Base-by-base conservation (phyloP, 2,113 vertebrate species). In the Xenus cinereus region DNA sequence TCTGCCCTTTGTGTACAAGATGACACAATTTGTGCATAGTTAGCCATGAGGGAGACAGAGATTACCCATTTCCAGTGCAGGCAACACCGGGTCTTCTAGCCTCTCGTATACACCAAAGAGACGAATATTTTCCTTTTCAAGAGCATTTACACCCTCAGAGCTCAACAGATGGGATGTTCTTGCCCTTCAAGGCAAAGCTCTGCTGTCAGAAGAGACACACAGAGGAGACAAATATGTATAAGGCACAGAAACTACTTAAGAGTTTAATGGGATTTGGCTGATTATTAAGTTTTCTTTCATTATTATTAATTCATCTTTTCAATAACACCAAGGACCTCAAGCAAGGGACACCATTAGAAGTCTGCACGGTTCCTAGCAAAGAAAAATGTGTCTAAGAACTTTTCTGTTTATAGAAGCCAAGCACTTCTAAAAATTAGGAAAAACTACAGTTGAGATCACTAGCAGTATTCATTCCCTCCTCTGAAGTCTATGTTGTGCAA, bases 41-140 rank as follows among this genome's bases (percentile, higher is more conserved):
- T 94, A 79, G 94, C 89, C 91, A 94, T 87, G 87, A 97, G 93
- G 95, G 94, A 96, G 74, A 89, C 9, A 18, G 81, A 95, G 86
- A 89, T 89, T 95, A 95, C 83, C 84, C 77, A 62, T 75, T 94
- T 91, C 91, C 81, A 93, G 81, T 32, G 21, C 46, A 75, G 91
- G 64, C 68, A 95, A 60, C 0, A 1, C 45, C 1, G 9, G 45
- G 57, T 93, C 87, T 91, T 78, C 87, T 78, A 93, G 81, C 6
- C 81, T 87, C 87, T 93, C 5, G 0, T 73, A 27, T 26, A 45
- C 50, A 87, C 37, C 72, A 90, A 56, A 91, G 74, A 95, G 67
- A 89, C 1, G 10, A 91, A 87, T 94, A 87, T 87, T 89, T 89
- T 77, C 43, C 19, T 87, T 92, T 93, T 85, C 39, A 66, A 68